Evolutionary conservation across 2,888 invertebrate species (phyloP).

Genomic region (Trisateles emortualis): DNA sequence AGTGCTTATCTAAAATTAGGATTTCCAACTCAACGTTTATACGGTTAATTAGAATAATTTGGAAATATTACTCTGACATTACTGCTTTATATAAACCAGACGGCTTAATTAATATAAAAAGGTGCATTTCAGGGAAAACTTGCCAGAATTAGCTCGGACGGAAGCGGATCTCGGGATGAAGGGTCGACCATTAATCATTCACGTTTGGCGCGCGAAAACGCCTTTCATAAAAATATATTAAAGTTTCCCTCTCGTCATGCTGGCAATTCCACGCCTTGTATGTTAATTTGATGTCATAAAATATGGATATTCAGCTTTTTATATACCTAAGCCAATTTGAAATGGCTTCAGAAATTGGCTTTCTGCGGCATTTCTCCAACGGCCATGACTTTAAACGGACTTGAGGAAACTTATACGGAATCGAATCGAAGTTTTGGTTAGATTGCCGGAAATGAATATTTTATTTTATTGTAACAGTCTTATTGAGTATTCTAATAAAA

Average conservation of each 20-base stretch:
- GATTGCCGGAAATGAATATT: not conserved
- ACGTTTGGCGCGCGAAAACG: conserved; percentile 70
- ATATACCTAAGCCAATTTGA: conserved; percentile 57
- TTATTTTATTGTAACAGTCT: not conserved
- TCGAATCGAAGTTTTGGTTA: not conserved
- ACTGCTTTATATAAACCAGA: conserved; percentile 52
- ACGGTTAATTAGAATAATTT: conserved; percentile 42
- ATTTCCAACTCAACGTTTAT: conserved; percentile 31
- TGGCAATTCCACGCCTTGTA: conserved; percentile 71
- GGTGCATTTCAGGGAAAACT: conserved; percentile 52
- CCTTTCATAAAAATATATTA: conserved; percentile 82
- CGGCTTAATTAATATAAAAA: conserved; percentile 69
- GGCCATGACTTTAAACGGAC: conserved; percentile 23
- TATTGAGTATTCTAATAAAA: no score
- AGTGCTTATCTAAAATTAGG: conserved; percentile 40
- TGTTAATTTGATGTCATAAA: conserved; percentile 79
- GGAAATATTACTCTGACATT: conserved; percentile 35
- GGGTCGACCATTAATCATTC: conserved; percentile 81
- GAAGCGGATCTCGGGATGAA: conserved; percentile 67
- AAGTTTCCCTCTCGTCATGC: conserved; percentile 75
- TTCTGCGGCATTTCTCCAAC: conserved; percentile 45
- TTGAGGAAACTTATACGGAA: conserved; percentile 7
- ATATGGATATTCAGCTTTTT: conserved; percentile 65
- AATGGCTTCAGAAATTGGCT: conserved; percentile 53
- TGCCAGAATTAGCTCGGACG: conserved; percentile 67